A percentile compares a stretch with the other conserved stretches of the same genome.
Conservation (phyloP, 2,797 vertebrate species). For the Heterohyrax brucei region DNA sequence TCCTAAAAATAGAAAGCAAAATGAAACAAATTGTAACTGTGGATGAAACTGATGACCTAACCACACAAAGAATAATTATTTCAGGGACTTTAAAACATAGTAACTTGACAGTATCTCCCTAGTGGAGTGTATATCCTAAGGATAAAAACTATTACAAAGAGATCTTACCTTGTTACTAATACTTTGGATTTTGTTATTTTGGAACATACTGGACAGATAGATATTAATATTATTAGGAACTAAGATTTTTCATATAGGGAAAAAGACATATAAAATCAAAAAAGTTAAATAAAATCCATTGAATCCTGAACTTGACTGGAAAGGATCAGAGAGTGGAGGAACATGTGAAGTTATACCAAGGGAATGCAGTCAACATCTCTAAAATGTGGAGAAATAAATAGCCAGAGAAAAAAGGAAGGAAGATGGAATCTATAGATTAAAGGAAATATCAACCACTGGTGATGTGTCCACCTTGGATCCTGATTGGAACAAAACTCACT, state of each 20-base stretch:
- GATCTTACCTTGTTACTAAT: not conserved
- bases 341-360: not conserved
- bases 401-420: not conserved
- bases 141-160: not conserved
- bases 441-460: not conserved
- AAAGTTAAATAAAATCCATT: not conserved
- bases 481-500: not conserved
- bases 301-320: not conserved
- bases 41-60: not conserved
- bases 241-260: no score
- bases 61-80: not conserved
- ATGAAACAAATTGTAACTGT: not conserved
- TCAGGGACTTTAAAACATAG: not conserved
- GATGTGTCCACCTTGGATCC: not conserved
- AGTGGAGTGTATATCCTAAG: not conserved
- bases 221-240: no score
- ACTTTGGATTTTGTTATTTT: not conserved
- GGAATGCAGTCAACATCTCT: not conserved
- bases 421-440: not conserved
- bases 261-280: no score
- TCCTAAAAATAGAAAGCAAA: not conserved
- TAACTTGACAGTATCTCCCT: not conserved
- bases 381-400: not conserved
- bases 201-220: not conserved
- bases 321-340: not conserved